Conservation (phyloP, 2,888 invertebrate genomes). For the Eucera pruinosa region DNA sequence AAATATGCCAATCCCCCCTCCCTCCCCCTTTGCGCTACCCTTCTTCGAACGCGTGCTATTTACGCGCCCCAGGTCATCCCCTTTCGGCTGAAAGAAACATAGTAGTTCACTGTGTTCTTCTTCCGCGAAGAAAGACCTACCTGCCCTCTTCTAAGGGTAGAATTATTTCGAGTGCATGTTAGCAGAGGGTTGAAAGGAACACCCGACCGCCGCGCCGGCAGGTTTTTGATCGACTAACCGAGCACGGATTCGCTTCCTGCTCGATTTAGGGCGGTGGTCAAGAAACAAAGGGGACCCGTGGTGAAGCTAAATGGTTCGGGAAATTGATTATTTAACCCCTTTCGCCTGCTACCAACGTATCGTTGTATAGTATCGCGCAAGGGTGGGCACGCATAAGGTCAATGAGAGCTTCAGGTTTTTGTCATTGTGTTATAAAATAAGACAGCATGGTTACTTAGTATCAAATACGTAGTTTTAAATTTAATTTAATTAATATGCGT, state of each 20-base stretch:
- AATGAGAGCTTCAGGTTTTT: too few species aligned
- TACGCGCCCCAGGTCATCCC: slow-evolving; percentile 46
- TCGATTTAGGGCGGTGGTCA: neutral
- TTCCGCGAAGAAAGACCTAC: neutral
- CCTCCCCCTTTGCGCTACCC: slow-evolving; percentile 7
- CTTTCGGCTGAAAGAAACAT: slow-evolving; percentile 13
- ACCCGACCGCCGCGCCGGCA: neutral
- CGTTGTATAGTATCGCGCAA: too few species aligned
- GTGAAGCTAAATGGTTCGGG: neutral
- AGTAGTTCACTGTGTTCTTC: neutral
- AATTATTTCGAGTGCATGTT: neutral
- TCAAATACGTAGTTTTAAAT: too few species aligned
- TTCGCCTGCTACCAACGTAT: too few species aligned
- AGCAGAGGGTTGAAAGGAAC: neutral
- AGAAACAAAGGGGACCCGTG: neutral
- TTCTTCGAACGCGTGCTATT: slow-evolving; percentile 56
- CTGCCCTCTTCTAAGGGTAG: neutral
- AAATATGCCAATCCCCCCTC: slow-evolving; percentile 56
- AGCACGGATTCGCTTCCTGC: neutral
- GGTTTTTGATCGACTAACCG: neutral
- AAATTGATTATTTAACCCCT: slow-evolving; percentile 23
- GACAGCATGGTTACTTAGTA: too few species aligned
- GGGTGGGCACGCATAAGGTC: too few species aligned
- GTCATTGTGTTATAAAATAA: too few species aligned
- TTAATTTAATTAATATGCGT: too few species aligned